Conservation (phyloP, 2,888 invertebrate species). For the Byasa hedistus region DNA sequence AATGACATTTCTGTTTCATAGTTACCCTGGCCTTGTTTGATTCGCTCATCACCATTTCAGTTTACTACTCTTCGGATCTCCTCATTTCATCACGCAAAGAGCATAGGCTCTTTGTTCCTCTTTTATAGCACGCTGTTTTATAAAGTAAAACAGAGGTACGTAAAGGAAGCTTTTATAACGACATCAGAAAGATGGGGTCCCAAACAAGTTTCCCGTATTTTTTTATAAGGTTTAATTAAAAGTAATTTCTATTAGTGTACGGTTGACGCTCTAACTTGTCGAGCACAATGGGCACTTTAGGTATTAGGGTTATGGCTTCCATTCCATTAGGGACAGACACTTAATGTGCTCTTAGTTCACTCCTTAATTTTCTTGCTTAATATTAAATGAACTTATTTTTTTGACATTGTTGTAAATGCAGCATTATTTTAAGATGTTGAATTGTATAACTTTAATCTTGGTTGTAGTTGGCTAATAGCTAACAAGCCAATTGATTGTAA, state of each 20-base stretch:
- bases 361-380: slow-evolving; percentile 12
- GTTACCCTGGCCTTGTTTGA: no score
- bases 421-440: not conserved
- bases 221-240: slow-evolving; percentile 23
- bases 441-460: not conserved
- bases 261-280: slow-evolving; percentile 12
- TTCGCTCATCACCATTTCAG: no score
- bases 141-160: no score
- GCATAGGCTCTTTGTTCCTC: no score
- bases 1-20: no score
- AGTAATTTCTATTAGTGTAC: slow-evolving; percentile 20
- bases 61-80: no score
- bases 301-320: slow-evolving; percentile 20
- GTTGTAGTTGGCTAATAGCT: not conserved
- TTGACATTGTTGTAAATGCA: not conserved
- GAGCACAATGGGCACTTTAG: slow-evolving; percentile 12
- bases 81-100: no score
- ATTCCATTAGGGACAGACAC: slow-evolving; percentile 19
- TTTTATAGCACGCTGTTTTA: no score
- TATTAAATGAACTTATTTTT: not conserved
- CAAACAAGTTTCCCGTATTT: slow-evolving; percentile 3
- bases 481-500: no score
- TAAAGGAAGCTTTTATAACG: not conserved
- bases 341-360: slow-evolving; percentile 1
- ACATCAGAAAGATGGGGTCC: not conserved